Percentiles rank a stretch among this genome's conserved stretches.
Evolutionary conservation across 30 jellyfish, hydroid and myxozoan species (phyloP).

Genomic region (Aurelia coerulea): DNA sequence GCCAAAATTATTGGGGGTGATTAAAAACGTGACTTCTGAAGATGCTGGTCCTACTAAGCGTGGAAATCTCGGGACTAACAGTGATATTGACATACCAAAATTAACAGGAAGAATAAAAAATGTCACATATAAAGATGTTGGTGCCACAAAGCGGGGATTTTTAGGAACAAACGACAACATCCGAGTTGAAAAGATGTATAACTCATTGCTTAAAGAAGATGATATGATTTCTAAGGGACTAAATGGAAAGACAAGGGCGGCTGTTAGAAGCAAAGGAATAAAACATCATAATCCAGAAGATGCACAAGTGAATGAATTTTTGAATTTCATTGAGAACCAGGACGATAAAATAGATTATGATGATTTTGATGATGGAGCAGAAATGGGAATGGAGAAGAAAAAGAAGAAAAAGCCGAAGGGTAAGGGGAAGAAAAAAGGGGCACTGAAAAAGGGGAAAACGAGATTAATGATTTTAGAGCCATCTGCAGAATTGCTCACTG

Average conservation of each 20-base stretch:
- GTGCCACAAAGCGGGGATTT: conserved; percentile 25
- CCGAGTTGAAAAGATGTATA: conserved; percentile 53
- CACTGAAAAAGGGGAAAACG: not conserved
- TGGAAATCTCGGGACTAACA: conserved; percentile 17
- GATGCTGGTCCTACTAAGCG: conserved; percentile 6
- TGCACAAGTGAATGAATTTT: conserved; percentile 33
- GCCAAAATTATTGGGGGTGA: too few species aligned
- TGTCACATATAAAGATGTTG: not conserved
- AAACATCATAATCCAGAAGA: conserved; percentile 53
- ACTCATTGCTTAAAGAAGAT: conserved; percentile 62
- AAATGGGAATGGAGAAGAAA: not conserved
- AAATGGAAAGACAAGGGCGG: conserved; percentile 49
- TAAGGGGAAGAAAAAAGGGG: conserved; percentile 31
- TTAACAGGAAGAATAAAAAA: conserved; percentile 10
- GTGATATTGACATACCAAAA: conserved; percentile 40
- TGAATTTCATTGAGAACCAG: conserved; percentile 44
- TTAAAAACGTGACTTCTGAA: too few species aligned
- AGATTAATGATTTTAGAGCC: conserved; percentile 39
- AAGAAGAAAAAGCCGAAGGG: conserved; percentile 20
- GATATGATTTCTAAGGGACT: conserved; percentile 61
- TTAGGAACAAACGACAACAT: conserved; percentile 41
- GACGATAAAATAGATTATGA: conserved; percentile 34
- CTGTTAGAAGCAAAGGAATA: conserved; percentile 19
- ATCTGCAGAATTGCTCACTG: conserved; percentile 27
- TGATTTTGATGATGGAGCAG: not conserved